Evolutionary conservation across 1,140 invertebrate species (phyloP).

Genomic region (Habropoda laboriosa): DNA sequence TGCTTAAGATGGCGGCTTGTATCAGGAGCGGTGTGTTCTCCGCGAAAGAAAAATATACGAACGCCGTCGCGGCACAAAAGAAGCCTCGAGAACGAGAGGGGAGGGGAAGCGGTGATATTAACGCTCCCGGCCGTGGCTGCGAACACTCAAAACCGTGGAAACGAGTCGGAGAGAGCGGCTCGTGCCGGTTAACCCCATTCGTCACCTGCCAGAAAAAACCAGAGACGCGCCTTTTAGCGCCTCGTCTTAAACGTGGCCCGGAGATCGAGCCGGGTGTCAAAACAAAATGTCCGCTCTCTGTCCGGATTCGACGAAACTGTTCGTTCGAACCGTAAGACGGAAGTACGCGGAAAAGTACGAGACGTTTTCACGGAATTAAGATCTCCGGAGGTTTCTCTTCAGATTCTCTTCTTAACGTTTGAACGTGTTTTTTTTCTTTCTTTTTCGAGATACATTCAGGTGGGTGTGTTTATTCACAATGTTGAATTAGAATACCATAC

Average conservation of each 20-base stretch:
- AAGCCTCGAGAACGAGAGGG: too few relatives aligned
- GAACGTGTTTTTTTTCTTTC: too few relatives aligned
- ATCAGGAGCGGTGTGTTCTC: conserved; percentile 42
- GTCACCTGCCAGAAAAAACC: conserved; percentile 33
- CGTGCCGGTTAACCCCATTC: conserved; percentile 43
- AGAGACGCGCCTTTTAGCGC: conserved; percentile 15
- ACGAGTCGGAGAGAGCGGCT: conserved; percentile 9
- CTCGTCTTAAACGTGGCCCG: neutral
- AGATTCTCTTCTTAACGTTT: neutral
- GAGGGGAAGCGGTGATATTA: conserved; percentile 38
- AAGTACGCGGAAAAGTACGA: conserved; percentile 12
- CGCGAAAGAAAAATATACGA: conserved; percentile 72
- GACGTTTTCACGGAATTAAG: conserved; percentile 2
- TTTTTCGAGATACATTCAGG: too few relatives aligned
- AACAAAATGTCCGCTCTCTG: conserved; percentile 9
- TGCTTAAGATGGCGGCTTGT: conserved; percentile 62
- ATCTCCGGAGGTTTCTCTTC: neutral
- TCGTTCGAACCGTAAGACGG: neutral
- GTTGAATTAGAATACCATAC: too few relatives aligned
- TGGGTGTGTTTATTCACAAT: too few relatives aligned
- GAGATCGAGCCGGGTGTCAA: conserved; percentile 31
- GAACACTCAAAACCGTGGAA: conserved; percentile 48
- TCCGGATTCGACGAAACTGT: neutral
- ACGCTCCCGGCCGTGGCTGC: conserved; percentile 40
- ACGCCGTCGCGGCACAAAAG: conserved; percentile 37